phyloP scores from a whole-genome alignment of 2,888 invertebrate species.

The Oegoconia quadripuncta region DNA sequence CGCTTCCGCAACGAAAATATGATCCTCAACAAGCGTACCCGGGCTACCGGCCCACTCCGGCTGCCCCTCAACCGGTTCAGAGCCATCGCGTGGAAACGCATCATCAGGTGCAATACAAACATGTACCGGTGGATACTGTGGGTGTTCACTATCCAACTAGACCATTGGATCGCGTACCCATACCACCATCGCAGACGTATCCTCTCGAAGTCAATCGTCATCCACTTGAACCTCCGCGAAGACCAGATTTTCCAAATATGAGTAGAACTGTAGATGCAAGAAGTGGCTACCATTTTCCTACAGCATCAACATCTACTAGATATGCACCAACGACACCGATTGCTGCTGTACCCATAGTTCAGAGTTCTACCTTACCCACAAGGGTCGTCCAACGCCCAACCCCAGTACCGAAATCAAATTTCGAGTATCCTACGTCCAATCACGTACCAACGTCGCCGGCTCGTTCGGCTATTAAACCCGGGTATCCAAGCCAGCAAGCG shows the following conservation, averaged over 20 bases:
- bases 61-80: slow-evolving; percentile 47
- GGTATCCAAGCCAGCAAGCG: slow-evolving; percentile 61
- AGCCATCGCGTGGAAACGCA: slow-evolving; percentile 58
- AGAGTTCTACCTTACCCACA: slow-evolving; percentile 46
- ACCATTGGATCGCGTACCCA: slow-evolving; percentile 51
- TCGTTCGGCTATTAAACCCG: slow-evolving; percentile 54
- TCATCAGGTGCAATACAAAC: slow-evolving; percentile 57
- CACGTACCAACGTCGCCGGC: slow-evolving; percentile 59
- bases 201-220: slow-evolving; percentile 45
- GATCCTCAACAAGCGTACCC: slow-evolving; percentile 69
- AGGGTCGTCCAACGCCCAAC: slow-evolving; percentile 49
- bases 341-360: slow-evolving; percentile 39
- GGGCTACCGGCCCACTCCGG: slow-evolving; percentile 56
- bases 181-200: slow-evolving; percentile 47
- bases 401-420: slow-evolving; percentile 52
- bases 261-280: slow-evolving; percentile 49
- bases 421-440: slow-evolving; percentile 50
- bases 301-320: slow-evolving; percentile 60
- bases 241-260: slow-evolving; percentile 50
- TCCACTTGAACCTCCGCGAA: slow-evolving; percentile 31
- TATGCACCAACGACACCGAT: slow-evolving; percentile 41
- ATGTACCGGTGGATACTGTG: slow-evolving; percentile 45
- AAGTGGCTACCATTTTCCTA: slow-evolving; percentile 51
- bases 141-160: slow-evolving; percentile 51
- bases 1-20: slow-evolving; percentile 59